A percentile compares a stretch with the other conserved stretches of the same genome.
Conservation (phyloP, 2,113 vertebrate species). For the Planiliza haematocheilus region DNA sequence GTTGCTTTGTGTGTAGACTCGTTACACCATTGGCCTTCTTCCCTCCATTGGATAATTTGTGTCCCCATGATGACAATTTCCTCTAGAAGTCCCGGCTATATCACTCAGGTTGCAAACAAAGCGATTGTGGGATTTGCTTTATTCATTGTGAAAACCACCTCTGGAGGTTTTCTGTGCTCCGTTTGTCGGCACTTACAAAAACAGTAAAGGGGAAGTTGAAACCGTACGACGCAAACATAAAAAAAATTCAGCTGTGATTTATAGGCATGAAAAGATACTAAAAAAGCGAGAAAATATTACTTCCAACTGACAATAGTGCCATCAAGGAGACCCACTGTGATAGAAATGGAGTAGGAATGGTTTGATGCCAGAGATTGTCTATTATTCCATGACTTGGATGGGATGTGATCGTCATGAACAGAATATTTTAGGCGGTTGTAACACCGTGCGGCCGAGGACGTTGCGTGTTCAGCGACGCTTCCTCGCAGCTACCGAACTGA, state of each 20-base stretch:
- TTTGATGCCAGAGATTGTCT: background rate
- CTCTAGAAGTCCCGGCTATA: background rate
- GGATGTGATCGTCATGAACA: too few relatives aligned
- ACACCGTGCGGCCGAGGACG: too few relatives aligned
- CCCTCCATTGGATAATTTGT: constrained; percentile 1
- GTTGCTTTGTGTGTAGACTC: too few relatives aligned
- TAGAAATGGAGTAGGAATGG: background rate
- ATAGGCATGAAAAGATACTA: too few relatives aligned
- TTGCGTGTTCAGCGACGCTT: too few relatives aligned
- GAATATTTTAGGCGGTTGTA: too few relatives aligned
- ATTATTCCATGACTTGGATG: too few relatives aligned
- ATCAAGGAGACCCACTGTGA: background rate
- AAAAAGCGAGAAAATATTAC: background rate
- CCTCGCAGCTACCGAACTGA: too few relatives aligned
- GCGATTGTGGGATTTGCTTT: background rate
- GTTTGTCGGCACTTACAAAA: background rate
- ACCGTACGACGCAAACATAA: background rate
- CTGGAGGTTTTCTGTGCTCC: background rate
- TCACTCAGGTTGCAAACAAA: background rate
- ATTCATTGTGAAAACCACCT: background rate
- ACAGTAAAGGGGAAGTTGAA: background rate
- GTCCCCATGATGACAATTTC: background rate
- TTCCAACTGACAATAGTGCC: background rate
- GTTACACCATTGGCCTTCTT: too few relatives aligned
- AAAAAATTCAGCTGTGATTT: background rate